These are phyloP conservation scores for Carassius auratus DNA, from an alignment of 2,113 vertebrate genomes.

Conservation along the genomic window DNA sequence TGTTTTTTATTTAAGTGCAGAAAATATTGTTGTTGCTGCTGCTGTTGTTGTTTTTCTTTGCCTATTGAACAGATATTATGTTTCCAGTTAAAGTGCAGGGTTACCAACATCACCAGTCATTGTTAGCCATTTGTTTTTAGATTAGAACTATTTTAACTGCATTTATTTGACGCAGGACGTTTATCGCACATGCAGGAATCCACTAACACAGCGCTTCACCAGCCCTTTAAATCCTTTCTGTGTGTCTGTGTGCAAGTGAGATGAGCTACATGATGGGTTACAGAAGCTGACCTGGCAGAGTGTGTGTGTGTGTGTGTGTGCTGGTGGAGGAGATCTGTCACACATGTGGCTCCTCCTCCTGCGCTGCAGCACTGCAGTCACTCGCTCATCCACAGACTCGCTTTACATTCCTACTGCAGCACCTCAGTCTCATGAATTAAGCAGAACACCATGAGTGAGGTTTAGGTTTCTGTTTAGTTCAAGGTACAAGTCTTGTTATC, in stretches of 20 bases:
- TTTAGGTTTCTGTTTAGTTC: not conserved
- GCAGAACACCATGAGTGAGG: not conserved
- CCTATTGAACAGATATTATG: too few relatives aligned
- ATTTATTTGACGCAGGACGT: not conserved
- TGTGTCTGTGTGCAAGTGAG: not conserved
- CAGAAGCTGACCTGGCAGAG: slow-evolving; percentile 7
- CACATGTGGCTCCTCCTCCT: slow-evolving; percentile 18
- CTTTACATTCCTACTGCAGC: not conserved
- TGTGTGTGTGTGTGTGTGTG: too few relatives aligned
- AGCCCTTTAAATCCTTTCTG: not conserved
- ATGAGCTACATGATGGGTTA: slow-evolving; percentile 3
- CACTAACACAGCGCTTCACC: not conserved
- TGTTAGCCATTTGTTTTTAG: not conserved
- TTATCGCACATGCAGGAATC: not conserved
- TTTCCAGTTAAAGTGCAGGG: too few relatives aligned
- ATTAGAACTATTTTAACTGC: not conserved
- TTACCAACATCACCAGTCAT: too few relatives aligned
- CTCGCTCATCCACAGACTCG: not conserved
- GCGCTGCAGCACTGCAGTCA: slow-evolving; percentile 17
- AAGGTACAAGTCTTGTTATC: not conserved
- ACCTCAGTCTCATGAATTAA: not conserved
- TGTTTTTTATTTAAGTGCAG: not conserved
- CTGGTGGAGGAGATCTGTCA: not conserved
- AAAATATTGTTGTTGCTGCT: not conserved
- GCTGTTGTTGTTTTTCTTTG: not conserved